These are phyloP conservation scores for Girardinichthys multiradiatus DNA, from an alignment of 2,113 vertebrate species.

Conservation along the genomic window DNA sequence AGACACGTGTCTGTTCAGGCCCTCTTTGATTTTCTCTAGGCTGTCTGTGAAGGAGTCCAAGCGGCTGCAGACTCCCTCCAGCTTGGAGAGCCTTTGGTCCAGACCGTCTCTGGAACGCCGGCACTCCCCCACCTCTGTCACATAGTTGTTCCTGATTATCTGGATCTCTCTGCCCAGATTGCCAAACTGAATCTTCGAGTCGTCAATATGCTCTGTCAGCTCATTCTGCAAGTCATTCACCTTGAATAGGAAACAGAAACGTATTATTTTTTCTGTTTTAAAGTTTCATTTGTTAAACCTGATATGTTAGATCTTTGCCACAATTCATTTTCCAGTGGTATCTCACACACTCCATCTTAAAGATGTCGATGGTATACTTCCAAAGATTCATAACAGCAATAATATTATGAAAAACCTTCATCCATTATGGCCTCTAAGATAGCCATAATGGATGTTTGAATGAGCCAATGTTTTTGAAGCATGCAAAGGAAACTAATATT, in stretches of 20 bases:
- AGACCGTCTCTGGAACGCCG: conserved; percentile 76
- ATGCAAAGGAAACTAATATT: neutral
- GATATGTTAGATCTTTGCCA: neutral
- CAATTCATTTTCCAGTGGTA: neutral
- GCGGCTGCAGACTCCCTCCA: conserved; percentile 86
- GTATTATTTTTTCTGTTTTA: conserved; percentile 10
- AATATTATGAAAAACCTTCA: too few species aligned
- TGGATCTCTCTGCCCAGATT: conserved; percentile 75
- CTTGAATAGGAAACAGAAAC: conserved; percentile 43
- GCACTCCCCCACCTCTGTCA: conserved; percentile 78
- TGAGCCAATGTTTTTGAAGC: neutral
- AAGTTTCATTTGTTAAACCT: neutral
- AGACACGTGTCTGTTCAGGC: conserved; percentile 86
- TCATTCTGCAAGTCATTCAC: conserved; percentile 84
- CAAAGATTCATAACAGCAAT: neutral
- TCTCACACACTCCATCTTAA: neutral
- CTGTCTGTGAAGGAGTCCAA: conserved; percentile 82
- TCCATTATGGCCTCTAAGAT: too few species aligned
- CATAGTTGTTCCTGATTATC: conserved; percentile 65
- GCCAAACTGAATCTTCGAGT: conserved; percentile 80
- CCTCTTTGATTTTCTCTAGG: conserved; percentile 84
- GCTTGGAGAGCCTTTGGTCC: conserved; percentile 82
- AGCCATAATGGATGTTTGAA: neutral
- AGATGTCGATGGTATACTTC: neutral
- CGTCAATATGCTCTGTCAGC: conserved; percentile 74